phyloP scores from a whole-genome alignment of 2,797 vertebrate genomes.

The Otolemur crassicaudatus region DNA sequence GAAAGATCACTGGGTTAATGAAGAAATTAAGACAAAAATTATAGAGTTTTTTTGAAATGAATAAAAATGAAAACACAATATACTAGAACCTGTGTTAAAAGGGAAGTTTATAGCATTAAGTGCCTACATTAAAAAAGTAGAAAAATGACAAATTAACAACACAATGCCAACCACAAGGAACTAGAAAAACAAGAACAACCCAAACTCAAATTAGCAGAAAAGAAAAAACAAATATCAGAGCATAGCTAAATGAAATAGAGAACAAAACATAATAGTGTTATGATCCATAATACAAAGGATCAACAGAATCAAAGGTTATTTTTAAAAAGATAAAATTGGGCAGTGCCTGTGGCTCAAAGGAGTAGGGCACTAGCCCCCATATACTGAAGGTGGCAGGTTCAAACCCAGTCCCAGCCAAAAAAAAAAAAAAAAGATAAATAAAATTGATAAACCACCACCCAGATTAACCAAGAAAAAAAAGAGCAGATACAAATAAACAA shows the following conservation, averaged over 20 bases:
- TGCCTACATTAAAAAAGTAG: neutral
- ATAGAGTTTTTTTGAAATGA: neutral
- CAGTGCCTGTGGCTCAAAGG: too few relatives aligned
- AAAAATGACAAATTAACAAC: neutral
- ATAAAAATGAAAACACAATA: neutral
- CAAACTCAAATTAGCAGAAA: neutral
- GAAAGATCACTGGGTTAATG: neutral
- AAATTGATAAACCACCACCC: neutral
- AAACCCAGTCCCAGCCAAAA: too few relatives aligned
- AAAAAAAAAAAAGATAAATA: neutral
- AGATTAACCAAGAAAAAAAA: neutral
- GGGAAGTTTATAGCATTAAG: too few relatives aligned
- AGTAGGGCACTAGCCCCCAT: too few relatives aligned
- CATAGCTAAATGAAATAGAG: neutral
- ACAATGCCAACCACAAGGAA: neutral
- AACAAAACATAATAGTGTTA: neutral
- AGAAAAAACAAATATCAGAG: neutral
- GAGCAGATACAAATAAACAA: neutral
- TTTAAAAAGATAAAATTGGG: neutral
- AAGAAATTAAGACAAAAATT: neutral
- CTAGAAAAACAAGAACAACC: neutral
- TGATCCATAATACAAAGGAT: neutral
- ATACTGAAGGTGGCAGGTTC: too few relatives aligned
- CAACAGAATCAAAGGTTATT: neutral
- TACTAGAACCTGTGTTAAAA: neutral